phyloP scores from a whole-genome alignment of 2,888 invertebrate genomes.

The Nemotelus nigrinus region DNA sequence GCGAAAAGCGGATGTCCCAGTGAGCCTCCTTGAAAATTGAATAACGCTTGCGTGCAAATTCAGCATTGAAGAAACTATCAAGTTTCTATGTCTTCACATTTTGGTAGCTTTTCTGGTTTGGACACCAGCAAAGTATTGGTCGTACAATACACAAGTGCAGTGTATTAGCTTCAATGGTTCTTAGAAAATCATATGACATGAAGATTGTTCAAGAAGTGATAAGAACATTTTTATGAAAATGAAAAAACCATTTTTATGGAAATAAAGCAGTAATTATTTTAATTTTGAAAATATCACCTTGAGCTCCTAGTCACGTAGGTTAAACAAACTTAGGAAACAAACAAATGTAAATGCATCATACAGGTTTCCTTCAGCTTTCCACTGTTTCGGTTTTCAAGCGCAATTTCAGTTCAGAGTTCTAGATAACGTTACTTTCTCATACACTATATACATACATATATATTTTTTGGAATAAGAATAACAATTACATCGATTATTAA shows the following conservation, averaged over 20 bases:
- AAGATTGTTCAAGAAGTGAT: constrained; percentile 4
- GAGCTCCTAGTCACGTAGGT: too few species aligned
- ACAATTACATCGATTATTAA: too few species aligned
- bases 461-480: too few species aligned
- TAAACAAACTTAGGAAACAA: too few species aligned
- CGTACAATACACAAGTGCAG: background rate
- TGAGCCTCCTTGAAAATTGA: constrained; percentile 54
- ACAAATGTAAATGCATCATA: too few species aligned
- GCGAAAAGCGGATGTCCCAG: constrained; percentile 42
- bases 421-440: too few species aligned
- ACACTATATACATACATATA: too few species aligned
- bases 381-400: too few species aligned
- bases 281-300: too few species aligned
- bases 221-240: background rate
- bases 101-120: constrained; percentile 45
- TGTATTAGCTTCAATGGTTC: constrained; percentile 30
- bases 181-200: constrained; percentile 19
- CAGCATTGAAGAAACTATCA: background rate
- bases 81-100: background rate
- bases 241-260: background rate
- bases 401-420: too few species aligned
- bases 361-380: too few species aligned
- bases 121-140: constrained; percentile 24
- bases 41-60: background rate
- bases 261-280: too few species aligned